Evolutionary conservation across 2,888 invertebrate genomes (phyloP).

Genomic region (Troides aeacus): DNA sequence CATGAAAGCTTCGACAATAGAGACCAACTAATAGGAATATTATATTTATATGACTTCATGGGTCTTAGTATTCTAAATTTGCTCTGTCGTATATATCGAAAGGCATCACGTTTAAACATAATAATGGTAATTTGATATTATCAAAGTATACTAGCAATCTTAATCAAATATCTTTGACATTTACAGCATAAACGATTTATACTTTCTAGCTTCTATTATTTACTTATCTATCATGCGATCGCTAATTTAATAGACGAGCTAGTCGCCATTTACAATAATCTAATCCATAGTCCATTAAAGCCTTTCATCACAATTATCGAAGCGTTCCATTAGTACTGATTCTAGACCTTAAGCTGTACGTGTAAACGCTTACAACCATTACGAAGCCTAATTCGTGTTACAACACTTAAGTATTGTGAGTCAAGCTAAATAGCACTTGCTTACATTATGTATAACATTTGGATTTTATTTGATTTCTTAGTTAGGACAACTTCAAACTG

Average conservation of each 20-base stretch:
- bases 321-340: not conserved
- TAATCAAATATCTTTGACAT: constrained; percentile 23
- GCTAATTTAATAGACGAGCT: constrained; percentile 14
- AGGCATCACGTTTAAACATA: not conserved
- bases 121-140: not conserved
- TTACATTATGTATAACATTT: not conserved
- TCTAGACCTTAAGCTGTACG: not conserved
- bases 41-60: too few relatives aligned
- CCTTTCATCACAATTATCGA: constrained; percentile 5
- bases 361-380: constrained; percentile 4
- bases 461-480: too few relatives aligned
- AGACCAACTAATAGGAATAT: too few relatives aligned
- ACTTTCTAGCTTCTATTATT: constrained; percentile 15
- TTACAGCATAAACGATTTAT: constrained; percentile 7
- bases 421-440: constrained; percentile 12
- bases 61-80: too few relatives aligned
- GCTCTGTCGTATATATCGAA: too few relatives aligned
- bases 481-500: too few relatives aligned
- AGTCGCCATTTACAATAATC: constrained; percentile 18
- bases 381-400: constrained; percentile 1
- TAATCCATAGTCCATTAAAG: constrained; percentile 20
- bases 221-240: constrained; percentile 7
- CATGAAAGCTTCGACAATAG: too few relatives aligned
- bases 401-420: constrained; percentile 7
- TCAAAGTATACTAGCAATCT: not conserved